Base-by-base conservation (phyloP, 2,797 vertebrate genomes). In the Galaxias olidus region DNA sequence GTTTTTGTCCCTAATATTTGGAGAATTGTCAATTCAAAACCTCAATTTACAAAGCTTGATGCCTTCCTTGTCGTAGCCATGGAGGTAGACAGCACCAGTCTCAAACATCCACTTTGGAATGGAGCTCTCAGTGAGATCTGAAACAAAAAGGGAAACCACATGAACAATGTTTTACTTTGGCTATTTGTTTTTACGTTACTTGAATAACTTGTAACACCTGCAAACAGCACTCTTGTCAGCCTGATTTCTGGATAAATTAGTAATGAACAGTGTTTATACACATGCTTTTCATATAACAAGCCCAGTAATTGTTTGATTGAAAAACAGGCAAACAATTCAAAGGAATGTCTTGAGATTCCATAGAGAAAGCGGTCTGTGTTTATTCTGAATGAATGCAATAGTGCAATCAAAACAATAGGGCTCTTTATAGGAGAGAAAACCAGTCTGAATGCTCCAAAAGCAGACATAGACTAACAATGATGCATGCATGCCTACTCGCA, bases 31-130 rank as follows among this genome's bases (percentile, higher is more conserved):
- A 58, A 9, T 61, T 10, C 7, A 66, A 43, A 45, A 56, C 2
- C 41, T 72, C 19, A 71, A 93, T 95, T 76, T 93, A 99, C 98
- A 95, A 64, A 99, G 88, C 86, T 98, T 99, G 90, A 96, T 95
- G 73, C 96, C 96, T 66, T 99, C 98, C 88, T 95, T 99, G 90
- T 99, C 97, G 11, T 98, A 98, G 73, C 97, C 98, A 17, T 99
- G 97, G 65, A 99, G 96, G 81, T 90, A 99, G 66, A 96, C 87
- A 10, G 94, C 87, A 60, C 97, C 97, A 15, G 70, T 92, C 81
- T 98, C 95, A 77, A 99, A 94, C 84, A 96, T 90, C 95, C 94
- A 95, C 59, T 79, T 93, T 62, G 96, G 96, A 89, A 99, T 90
- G 77, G 79, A 88, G 71, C 89, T 92, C 89, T 99, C 98, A 9